Base-by-base conservation (phyloP, 2,888 invertebrate genomes). In the Pammene fasciana region DNA sequence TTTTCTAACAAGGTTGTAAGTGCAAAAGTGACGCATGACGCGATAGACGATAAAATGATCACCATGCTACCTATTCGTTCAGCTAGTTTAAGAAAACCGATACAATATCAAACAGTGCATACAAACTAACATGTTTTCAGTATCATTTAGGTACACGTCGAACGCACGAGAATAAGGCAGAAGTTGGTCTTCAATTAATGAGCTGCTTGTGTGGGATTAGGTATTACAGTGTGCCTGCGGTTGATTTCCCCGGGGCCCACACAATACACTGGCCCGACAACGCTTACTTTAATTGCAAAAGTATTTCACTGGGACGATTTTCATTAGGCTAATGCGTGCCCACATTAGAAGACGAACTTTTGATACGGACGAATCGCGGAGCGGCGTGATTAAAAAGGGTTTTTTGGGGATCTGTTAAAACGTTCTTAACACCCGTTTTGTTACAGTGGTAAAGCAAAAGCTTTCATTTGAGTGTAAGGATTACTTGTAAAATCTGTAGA, bases 221-320 rank as follows among this genome's bases (percentile, higher is more conserved):
- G 75, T 75, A 76, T 73, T 70, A 77, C 78, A 73, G 52, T 64
- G 73, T 74, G 75, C 74, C 75, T 79, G 80, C 68, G 78, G 83
- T 79, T 86, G 85, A 86, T 86, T 86, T 86, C 86, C 86, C 86
- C 11, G 36, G 76, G 75, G 85, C 48, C 52, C 66, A 76, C 75
- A 81, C 79, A 82, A 79, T 80, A 77, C 76, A 74, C 73, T 71
- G 70, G 74, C 74, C 72, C 72, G 72, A 76, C 80, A 80, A 72
- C 81, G 83, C 82, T 85, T 82, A 83, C 80, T 85, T 84, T 85
- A 84, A 86, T 85, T 85, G 82, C 79, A 74, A 82, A 83, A 83
- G 84, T 84, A 85, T 86, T 85, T 82, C 82, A 78, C 74, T 74
- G 78, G 80, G 78, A 75, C 75, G 78, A 76, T 84, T 84, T 82